Evolutionary conservation across 2,113 vertebrate genomes (phyloP).

Genomic region (Thalassoma bifasciatum): DNA sequence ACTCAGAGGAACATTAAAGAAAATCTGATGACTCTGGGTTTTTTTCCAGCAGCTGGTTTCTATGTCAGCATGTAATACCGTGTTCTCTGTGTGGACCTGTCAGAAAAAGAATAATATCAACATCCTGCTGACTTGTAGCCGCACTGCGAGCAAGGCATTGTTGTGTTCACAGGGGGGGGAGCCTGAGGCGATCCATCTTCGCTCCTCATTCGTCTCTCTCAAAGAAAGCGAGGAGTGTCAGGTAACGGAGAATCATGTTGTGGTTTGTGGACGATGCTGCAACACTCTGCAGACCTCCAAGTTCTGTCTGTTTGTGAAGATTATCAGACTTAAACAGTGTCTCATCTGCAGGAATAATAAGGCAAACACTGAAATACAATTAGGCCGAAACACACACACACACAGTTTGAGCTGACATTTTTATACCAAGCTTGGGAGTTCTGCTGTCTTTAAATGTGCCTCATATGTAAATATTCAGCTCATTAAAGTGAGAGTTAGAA

Average conservation of each 20-base stretch:
- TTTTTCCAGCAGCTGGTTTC: constrained; percentile 41
- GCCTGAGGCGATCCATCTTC: constrained; percentile 51
- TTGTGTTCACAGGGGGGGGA: constrained; percentile 30
- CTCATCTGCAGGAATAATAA: not conserved
- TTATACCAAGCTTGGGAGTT: too few species aligned
- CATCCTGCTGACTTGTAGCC: constrained; percentile 62
- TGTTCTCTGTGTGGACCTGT: constrained; percentile 43
- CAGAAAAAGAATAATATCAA: constrained; percentile 46
- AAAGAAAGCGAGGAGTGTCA: constrained; percentile 37
- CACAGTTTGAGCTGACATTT: too few species aligned
- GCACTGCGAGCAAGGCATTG: constrained; percentile 56
- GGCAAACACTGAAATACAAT: not conserved
- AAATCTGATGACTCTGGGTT: constrained; percentile 20
- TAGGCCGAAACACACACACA: not conserved
- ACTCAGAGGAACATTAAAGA: constrained; percentile 11
- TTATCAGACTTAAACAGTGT: constrained; percentile 3
- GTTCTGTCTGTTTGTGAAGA: not conserved
- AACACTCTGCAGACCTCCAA: constrained; percentile 7
- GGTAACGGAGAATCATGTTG: constrained; percentile 29
- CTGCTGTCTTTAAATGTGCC: too few species aligned
- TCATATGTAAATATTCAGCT: too few species aligned
- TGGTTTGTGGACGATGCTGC: constrained; percentile 16
- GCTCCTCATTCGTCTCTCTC: not conserved
- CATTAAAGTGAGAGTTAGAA: too few species aligned
- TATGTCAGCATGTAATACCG: constrained; percentile 50